Conservation (phyloP, 2,797 vertebrate species). For the Chloroceryle inda region DNA sequence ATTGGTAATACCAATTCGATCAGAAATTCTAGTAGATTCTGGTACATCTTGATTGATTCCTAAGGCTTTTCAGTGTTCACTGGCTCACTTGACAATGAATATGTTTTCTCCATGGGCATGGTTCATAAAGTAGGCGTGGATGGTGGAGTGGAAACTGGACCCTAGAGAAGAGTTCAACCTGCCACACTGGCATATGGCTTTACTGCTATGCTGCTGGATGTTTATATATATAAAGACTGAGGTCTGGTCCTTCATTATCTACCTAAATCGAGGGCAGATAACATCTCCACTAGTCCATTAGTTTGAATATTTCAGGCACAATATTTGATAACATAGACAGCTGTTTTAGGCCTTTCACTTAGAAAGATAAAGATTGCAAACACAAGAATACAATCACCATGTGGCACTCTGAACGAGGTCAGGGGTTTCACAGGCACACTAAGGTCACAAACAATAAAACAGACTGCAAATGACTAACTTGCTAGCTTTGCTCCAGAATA, state of each 20-base stretch:
- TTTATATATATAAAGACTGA: background rate
- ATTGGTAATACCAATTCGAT: background rate
- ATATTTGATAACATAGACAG: background rate
- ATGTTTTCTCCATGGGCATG: background rate
- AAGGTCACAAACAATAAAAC: background rate
- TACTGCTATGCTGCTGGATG: background rate
- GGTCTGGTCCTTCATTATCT: background rate
- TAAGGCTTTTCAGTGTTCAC: background rate
- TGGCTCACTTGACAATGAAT: background rate
- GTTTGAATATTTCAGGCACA: background rate
- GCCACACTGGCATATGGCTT: background rate
- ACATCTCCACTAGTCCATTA: background rate
- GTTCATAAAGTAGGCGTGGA: background rate
- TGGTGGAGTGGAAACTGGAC: background rate
- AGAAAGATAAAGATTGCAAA: constrained; percentile 27
- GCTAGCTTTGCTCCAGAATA: background rate
- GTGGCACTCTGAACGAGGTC: background rate
- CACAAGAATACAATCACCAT: background rate
- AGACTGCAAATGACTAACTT: background rate
- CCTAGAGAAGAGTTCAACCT: background rate
- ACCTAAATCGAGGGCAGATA: constrained; percentile 7
- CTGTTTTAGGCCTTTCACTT: constrained; percentile 4
- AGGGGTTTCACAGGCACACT: background rate
- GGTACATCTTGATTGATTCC: background rate
- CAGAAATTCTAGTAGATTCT: background rate